Evolutionary conservation across 2,888 invertebrate genomes (phyloP).

Genomic region (Pachydiplax longipennis): DNA sequence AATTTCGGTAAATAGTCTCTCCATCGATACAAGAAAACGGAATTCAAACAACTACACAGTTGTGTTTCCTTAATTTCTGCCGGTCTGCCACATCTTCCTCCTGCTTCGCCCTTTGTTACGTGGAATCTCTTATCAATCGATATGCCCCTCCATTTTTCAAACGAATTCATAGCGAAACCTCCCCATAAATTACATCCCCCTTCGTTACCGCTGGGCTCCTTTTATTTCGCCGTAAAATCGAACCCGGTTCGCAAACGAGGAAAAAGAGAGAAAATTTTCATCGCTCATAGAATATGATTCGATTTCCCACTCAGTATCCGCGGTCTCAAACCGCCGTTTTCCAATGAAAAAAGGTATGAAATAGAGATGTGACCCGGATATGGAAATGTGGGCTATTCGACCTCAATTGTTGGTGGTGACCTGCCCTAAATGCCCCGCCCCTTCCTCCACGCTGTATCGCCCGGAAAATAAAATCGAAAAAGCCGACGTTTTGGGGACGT

Average conservation of each 20-base stretch:
- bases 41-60: no score
- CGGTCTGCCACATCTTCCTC: no score
- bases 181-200: no score
- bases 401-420: background rate
- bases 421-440: background rate
- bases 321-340: background rate
- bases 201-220: no score
- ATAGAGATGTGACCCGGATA: conserved; percentile 4
- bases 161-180: no score
- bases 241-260: background rate
- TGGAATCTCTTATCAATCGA: no score
- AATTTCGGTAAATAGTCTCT: no score
- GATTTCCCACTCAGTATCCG: background rate
- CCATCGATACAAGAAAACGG: no score
- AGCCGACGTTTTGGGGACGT: background rate
- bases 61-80: no score
- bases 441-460: background rate
- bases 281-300: background rate
- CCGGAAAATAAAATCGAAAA: background rate
- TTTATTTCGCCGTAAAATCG: background rate
- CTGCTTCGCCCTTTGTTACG: no score
- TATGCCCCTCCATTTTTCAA: no score
- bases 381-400: background rate
- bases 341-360: background rate
- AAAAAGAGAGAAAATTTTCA: background rate